Evolutionary conservation across 92 coral and sea anemone species (phyloP).

Genomic region (Isaurus tuberculatus): DNA sequence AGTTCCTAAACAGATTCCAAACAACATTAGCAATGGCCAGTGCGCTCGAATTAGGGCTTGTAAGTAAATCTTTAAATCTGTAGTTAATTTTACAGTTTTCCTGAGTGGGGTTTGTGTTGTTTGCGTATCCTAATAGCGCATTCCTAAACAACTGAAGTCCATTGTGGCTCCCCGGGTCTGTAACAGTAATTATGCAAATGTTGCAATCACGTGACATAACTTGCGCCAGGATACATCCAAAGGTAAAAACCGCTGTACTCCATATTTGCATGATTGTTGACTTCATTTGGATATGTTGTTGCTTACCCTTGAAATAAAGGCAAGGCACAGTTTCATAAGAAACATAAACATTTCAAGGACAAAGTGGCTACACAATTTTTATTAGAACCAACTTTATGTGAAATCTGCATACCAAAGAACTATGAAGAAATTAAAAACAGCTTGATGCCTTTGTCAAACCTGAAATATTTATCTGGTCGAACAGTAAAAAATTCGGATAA

Average conservation of each 20-base stretch:
- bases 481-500: too few relatives aligned
- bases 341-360: too few relatives aligned
- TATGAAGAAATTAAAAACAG: too few relatives aligned
- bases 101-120: neutral
- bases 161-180: neutral
- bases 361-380: too few relatives aligned
- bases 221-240: constrained; percentile 1
- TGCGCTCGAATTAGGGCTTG: neutral
- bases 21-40: constrained; percentile 9
- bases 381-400: too few relatives aligned
- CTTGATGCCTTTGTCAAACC: too few relatives aligned
- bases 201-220: constrained; percentile 11
- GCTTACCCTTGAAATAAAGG: neutral
- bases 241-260: constrained; percentile 23
- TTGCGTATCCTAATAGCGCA: neutral
- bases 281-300: neutral
- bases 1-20: neutral
- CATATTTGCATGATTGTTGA: constrained; percentile 2
- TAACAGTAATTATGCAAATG: constrained; percentile 17
- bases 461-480: too few relatives aligned
- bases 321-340: neutral
- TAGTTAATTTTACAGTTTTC: constrained; percentile 7
- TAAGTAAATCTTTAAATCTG: constrained; percentile 1
- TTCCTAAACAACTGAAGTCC: constrained; percentile 13
- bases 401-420: too few relatives aligned